A percentile compares a stretch with the other conserved stretches of the same genome.
These are phyloP conservation scores for Tetramorium alpestre DNA, from an alignment of 1,140 invertebrate genomes.

Conservation along the genomic window DNA sequence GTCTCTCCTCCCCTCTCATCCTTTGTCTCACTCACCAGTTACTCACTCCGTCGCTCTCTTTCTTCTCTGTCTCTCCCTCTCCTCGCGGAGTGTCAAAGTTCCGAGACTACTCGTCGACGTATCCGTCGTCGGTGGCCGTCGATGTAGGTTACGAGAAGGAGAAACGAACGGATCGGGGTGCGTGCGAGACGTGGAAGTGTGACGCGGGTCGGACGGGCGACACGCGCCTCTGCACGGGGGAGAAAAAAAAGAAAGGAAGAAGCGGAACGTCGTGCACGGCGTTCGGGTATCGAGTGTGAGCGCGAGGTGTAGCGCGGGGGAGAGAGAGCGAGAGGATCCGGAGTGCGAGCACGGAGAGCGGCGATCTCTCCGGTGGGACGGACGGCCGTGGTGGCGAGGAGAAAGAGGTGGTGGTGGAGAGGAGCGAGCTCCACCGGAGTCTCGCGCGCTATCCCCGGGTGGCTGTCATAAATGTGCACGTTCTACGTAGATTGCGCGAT, in stretches of 20 bases:
- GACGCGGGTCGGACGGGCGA: not conserved
- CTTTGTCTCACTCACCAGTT: not conserved
- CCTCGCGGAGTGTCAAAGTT: slow-evolving; percentile 48
- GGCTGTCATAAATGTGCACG: slow-evolving; percentile 75
- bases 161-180: not conserved
- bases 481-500: slow-evolving; percentile 76
- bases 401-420: too few species aligned
- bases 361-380: not conserved
- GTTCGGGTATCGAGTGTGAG: slow-evolving; percentile 7
- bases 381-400: not conserved
- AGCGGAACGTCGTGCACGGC: not conserved
- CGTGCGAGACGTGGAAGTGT: slow-evolving; percentile 13
- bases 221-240: not conserved
- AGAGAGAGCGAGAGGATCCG: not conserved
- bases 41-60: not conserved
- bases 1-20: not conserved
- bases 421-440: not conserved
- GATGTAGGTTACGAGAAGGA: slow-evolving; percentile 45
- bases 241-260: not conserved
- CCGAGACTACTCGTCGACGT: slow-evolving; percentile 42
- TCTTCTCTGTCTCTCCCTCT: slow-evolving; percentile 11
- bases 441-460: slow-evolving; percentile 47
- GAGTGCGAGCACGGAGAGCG: slow-evolving; percentile 4
- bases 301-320: not conserved
- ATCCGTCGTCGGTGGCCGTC: slow-evolving; percentile 8